phyloP scores from a whole-genome alignment of 2,888 invertebrate genomes.

The Erannis defoliaria region DNA sequence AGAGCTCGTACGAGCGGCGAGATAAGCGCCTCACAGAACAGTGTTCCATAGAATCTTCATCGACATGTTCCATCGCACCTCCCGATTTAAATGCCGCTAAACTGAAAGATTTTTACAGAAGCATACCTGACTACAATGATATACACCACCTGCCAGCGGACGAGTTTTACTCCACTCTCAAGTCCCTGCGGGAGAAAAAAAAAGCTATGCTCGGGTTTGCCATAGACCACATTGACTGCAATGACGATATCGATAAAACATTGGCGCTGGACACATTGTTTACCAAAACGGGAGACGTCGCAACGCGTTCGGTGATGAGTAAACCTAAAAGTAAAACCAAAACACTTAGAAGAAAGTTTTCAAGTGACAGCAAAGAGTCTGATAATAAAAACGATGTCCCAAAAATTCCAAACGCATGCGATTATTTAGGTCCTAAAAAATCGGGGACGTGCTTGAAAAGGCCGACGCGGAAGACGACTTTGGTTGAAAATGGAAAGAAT shows the following conservation, averaged over 20 bases:
- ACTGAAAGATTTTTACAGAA: conserved; percentile 90
- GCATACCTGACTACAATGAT: conserved; percentile 93
- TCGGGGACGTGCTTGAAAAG: conserved; percentile 57
- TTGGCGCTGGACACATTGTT: conserved; percentile 49
- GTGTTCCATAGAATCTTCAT: conserved; percentile 71
- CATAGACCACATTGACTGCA: conserved; percentile 66
- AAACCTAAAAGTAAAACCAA: conserved; percentile 45
- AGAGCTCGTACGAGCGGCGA: conserved; percentile 89
- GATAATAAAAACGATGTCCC: conserved; percentile 44
- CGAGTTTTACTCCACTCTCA: conserved; percentile 91
- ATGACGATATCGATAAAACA: conserved; percentile 52
- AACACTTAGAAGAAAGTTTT: conserved; percentile 50
- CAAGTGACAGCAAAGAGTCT: conserved; percentile 47
- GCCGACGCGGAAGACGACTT: conserved; percentile 49
- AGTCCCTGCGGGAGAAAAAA: conserved; percentile 89
- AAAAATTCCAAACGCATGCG: conserved; percentile 39
- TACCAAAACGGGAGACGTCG: conserved; percentile 47
- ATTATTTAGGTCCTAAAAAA: conserved; percentile 40
- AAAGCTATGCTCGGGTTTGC: conserved; percentile 77
- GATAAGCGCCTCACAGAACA: conserved; percentile 68
- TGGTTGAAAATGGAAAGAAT: conserved; percentile 43
- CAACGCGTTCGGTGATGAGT: conserved; percentile 37
- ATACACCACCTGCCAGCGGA: conserved; percentile 91
- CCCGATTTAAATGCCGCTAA: conserved; percentile 84
- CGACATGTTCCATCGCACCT: conserved; percentile 64